phyloP scores from a whole-genome alignment of 2,797 vertebrate genomes.

The Muscicapa comitata region DNA sequence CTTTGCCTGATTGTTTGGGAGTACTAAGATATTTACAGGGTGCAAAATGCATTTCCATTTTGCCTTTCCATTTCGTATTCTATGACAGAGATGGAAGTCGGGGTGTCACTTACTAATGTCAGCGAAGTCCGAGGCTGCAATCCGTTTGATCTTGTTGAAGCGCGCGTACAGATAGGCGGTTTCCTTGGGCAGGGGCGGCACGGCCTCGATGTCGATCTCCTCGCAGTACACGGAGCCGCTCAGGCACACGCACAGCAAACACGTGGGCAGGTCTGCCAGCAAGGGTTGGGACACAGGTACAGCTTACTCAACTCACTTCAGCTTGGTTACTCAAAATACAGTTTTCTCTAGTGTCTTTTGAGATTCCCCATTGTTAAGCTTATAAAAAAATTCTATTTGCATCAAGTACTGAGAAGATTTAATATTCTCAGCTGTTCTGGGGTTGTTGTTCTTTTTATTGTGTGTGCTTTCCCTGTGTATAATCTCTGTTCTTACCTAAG shows the following conservation, averaged over 20 bases:
- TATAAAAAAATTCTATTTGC: accelerated
- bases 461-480: accelerated
- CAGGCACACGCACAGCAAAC: slow-evolving; percentile 92
- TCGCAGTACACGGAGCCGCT: slow-evolving; percentile 98
- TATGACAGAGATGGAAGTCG: neutral
- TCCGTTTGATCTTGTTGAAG: slow-evolving; percentile 94
- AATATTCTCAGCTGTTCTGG: neutral
- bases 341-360: neutral
- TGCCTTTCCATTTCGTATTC: neutral
- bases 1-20: neutral
- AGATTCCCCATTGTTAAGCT: neutral
- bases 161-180: slow-evolving; percentile 93
- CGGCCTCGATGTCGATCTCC: slow-evolving; percentile 88
- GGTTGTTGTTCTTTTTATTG: neutral
- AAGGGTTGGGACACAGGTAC: neutral
- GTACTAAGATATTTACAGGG: neutral
- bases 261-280: slow-evolving; percentile 91
- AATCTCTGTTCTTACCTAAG: neutral
- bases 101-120: slow-evolving; percentile 84
- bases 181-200: slow-evolving; percentile 92
- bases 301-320: neutral
- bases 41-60: neutral
- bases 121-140: slow-evolving; percentile 87
- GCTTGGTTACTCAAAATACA: neutral
- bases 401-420: neutral